Evolutionary conservation across 2,797 vertebrate genomes (phyloP).

Genomic region (Amazona ochrocephala): DNA sequence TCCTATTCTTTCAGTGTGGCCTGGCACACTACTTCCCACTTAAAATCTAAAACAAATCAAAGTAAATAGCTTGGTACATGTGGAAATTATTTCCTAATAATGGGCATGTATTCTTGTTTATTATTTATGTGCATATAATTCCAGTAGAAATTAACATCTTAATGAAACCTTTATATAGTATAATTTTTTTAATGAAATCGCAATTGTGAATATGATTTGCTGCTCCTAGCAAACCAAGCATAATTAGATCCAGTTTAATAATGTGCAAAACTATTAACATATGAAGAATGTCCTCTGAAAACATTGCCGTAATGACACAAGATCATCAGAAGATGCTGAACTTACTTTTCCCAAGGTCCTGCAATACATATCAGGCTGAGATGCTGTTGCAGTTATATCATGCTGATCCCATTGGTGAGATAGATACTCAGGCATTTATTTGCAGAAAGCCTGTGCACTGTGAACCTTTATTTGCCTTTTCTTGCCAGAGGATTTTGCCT

Average conservation of each 20-base stretch:
- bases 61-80: conserved; percentile 1
- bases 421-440: neutral
- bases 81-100: conserved; percentile 55
- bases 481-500: conserved; percentile 1
- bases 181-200: conserved; percentile 58
- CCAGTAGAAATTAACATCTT: conserved; percentile 58
- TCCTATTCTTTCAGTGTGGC: neutral
- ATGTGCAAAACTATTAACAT: conserved; percentile 47
- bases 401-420: neutral
- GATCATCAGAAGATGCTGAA: conserved; percentile 48
- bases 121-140: conserved; percentile 63
- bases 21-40: neutral
- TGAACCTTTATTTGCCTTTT: conserved; percentile 43
- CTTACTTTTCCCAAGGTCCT: conserved; percentile 14
- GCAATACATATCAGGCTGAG: neutral
- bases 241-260: conserved; percentile 64
- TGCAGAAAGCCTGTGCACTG: conserved; percentile 1
- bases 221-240: conserved; percentile 61
- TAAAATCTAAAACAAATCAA: conserved; percentile 43
- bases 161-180: conserved; percentile 56
- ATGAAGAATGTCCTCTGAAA: conserved; percentile 58
- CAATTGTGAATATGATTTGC: conserved; percentile 45
- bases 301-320: conserved; percentile 18
- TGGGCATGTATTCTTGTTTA: conserved; percentile 53
- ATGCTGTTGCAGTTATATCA: neutral